A percentile compares a stretch with the other conserved stretches of the same genome.
Evolutionary conservation across 2,888 invertebrate species (phyloP).

Genomic region (Folsomia candida): DNA sequence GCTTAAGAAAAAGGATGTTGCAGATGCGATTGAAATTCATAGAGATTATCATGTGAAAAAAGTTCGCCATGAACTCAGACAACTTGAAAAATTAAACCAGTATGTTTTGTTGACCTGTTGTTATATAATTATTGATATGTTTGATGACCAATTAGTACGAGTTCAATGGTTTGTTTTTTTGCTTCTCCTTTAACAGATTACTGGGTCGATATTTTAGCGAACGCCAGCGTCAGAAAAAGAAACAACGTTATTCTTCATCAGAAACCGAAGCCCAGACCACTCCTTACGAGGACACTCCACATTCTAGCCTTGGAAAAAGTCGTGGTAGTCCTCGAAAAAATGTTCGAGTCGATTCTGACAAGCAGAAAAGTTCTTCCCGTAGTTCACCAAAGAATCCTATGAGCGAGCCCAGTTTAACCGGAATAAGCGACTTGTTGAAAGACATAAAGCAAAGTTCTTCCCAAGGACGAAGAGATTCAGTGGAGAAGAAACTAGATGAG

Average conservation of each 20-base stretch:
- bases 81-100: constrained; percentile 26
- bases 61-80: constrained; percentile 24
- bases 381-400: neutral
- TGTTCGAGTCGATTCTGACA: neutral
- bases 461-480: neutral
- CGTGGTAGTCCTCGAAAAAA: neutral
- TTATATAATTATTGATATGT: neutral
- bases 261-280: neutral
- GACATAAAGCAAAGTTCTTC: neutral
- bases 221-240: neutral
- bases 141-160: neutral
- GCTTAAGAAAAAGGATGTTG: constrained; percentile 8
- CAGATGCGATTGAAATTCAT: constrained; percentile 25
- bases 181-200: neutral
- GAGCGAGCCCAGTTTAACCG: neutral
- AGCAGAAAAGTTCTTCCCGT: neutral
- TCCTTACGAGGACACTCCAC: neutral
- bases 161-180: neutral
- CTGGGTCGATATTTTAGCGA: neutral
- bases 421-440: neutral
- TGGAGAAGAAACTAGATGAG: constrained; percentile 7
- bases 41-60: constrained; percentile 29
- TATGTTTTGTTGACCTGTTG: constrained; percentile 11
- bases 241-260: neutral
- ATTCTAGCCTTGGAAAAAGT: neutral